These are phyloP conservation scores for Pyrrhia umbra DNA, from an alignment of 2,888 invertebrate species.

Conservation along the genomic window DNA sequence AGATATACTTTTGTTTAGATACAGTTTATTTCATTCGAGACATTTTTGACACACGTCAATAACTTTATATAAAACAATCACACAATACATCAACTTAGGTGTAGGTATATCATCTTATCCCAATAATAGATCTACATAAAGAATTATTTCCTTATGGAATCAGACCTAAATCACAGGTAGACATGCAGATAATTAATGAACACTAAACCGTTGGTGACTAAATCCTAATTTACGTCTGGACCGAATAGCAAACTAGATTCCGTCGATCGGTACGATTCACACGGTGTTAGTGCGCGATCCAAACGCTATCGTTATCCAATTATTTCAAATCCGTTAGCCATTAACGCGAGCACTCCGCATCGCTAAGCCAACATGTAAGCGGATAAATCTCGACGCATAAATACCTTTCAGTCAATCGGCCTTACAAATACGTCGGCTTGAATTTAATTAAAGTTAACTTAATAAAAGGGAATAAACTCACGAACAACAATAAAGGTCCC, in stretches of 20 bases:
- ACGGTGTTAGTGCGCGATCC: conserved; percentile 6
- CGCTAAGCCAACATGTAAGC: conserved; percentile 76
- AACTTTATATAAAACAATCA: not conserved
- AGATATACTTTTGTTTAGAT: conserved; percentile 40
- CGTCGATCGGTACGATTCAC: not conserved
- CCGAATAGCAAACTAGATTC: not conserved
- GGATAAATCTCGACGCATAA: conserved; percentile 84
- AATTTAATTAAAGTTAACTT: conserved; percentile 90
- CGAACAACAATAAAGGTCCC: conserved; percentile 89
- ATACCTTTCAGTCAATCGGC: conserved; percentile 87
- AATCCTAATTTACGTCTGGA: not conserved
- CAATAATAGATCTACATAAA: no score
- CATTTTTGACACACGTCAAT: conserved; percentile 10
- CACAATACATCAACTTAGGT: not conserved
- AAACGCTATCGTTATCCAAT: conserved; percentile 39
- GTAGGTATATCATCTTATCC: no score
- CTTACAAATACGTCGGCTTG: conserved; percentile 86
- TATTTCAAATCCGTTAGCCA: conserved; percentile 57
- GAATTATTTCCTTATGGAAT: no score
- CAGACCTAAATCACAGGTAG: not conserved
- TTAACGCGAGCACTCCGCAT: conserved; percentile 63
- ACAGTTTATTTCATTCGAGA: conserved; percentile 55
- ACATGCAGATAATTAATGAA: not conserved
- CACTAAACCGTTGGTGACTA: not conserved
- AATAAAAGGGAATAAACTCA: conserved; percentile 88